Evolutionary conservation across 2,797 vertebrate genomes (phyloP).

Genomic region (Graptemys geographica): DNA sequence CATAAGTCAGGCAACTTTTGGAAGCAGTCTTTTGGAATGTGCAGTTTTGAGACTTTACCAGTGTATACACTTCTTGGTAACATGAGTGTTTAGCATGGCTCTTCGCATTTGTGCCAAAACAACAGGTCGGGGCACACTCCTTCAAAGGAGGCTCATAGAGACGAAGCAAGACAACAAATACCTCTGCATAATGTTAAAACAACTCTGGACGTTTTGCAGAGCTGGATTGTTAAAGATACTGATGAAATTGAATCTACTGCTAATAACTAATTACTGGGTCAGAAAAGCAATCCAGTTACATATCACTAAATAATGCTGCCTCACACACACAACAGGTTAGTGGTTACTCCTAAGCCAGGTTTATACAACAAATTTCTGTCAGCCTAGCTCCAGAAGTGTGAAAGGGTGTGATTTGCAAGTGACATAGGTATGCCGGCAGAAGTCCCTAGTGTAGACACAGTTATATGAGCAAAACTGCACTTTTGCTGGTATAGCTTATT

Average conservation of each 20-base stretch:
- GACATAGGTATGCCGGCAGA: background rate
- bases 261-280: background rate
- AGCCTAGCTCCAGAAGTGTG: background rate
- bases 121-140: constrained; percentile 14
- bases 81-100: fast-evolving
- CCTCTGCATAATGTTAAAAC: background rate
- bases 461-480: background rate
- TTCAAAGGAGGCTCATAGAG: background rate
- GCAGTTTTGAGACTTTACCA: background rate
- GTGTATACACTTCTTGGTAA: background rate
- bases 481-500: background rate
- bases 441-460: background rate
- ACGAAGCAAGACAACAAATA: background rate
- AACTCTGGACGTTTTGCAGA: background rate
- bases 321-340: background rate
- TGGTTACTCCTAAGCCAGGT: fast-evolving
- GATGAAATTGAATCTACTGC: background rate
- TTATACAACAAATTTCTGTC: background rate
- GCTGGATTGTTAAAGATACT: background rate
- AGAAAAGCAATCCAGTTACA: background rate
- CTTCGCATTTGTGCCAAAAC: constrained; percentile 7
- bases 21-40: background rate
- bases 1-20: background rate
- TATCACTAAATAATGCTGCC: background rate
- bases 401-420: background rate